These are phyloP conservation scores for Remorina albescens DNA, from an alignment of 2,797 vertebrate species.

Conservation along the genomic window DNA sequence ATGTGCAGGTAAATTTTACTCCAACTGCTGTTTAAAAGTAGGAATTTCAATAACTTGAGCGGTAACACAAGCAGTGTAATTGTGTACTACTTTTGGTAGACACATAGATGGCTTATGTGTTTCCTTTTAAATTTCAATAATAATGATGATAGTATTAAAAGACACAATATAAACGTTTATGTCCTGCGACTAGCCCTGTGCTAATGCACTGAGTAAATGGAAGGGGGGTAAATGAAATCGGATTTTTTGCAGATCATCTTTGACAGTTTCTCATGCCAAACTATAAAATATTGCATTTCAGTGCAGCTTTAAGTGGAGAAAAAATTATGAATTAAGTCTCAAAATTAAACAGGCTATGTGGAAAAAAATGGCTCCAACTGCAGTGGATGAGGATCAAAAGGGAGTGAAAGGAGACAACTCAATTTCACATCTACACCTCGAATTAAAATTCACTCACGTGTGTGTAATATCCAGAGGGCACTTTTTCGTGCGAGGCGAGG, in stretches of 20 bases:
- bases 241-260: too few species aligned
- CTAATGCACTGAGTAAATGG: neutral
- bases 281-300: neutral
- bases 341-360: neutral
- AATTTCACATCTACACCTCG: neutral
- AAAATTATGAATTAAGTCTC: neutral
- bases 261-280: neutral
- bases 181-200: neutral
- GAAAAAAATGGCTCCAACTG: neutral
- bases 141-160: neutral
- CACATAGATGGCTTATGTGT: neutral
- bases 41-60: neutral
- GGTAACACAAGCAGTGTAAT: neutral
- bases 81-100: neutral
- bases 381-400: too few species aligned
- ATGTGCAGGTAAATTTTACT: neutral
- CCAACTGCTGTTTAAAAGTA: neutral
- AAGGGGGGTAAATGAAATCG: neutral
- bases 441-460: conserved; percentile 3
- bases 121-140: neutral
- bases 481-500: conserved; percentile 1
- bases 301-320: neutral
- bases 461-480: neutral
- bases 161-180: neutral
- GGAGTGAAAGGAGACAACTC: neutral